These are phyloP conservation scores for Drosophila insularis DNA, from an alignment of 1,140 invertebrate genomes.

Conservation along the genomic window DNA sequence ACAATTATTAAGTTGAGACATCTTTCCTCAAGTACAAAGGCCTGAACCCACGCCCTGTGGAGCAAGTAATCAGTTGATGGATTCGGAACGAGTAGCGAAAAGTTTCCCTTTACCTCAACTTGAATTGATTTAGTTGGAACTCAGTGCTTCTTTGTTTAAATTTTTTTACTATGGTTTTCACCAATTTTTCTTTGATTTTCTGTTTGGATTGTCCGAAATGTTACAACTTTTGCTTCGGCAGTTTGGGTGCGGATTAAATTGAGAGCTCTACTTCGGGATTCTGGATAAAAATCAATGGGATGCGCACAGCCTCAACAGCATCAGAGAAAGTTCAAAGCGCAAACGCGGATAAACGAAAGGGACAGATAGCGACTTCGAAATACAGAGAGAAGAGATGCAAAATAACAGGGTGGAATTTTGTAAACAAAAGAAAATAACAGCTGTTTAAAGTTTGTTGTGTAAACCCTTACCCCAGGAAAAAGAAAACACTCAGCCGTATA, in stretches of 20 bases:
- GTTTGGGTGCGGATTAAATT: slow-evolving; percentile 76
- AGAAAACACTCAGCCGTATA: slow-evolving; percentile 23
- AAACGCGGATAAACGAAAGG: slow-evolving; percentile 47
- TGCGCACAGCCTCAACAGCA: slow-evolving; percentile 61
- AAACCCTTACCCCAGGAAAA: slow-evolving; percentile 29
- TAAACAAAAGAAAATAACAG: slow-evolving; percentile 66
- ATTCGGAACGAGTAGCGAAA: not conserved
- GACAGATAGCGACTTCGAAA: not conserved
- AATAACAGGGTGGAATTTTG: slow-evolving; percentile 40
- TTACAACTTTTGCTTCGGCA: slow-evolving; percentile 56
- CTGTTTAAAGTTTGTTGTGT: slow-evolving; percentile 58
- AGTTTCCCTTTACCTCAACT: not conserved
- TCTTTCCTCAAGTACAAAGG: not conserved
- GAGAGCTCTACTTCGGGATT: slow-evolving; percentile 62
- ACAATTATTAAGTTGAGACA: not conserved
- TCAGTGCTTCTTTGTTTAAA: slow-evolving; percentile 30
- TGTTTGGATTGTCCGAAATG: slow-evolving; percentile 45
- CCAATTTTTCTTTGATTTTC: slow-evolving; percentile 25
- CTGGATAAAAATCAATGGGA: slow-evolving; percentile 71
- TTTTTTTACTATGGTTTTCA: slow-evolving; percentile 22
- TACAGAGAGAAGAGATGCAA: not conserved
- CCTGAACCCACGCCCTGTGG: not conserved
- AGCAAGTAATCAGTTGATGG: not conserved
- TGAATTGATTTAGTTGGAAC: not conserved
- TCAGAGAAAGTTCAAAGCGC: not conserved